Percentiles rank a stretch among this genome's conserved stretches.
Evolutionary conservation across 2,797 vertebrate species (phyloP).

Genomic region (Antennarius maculatus): DNA sequence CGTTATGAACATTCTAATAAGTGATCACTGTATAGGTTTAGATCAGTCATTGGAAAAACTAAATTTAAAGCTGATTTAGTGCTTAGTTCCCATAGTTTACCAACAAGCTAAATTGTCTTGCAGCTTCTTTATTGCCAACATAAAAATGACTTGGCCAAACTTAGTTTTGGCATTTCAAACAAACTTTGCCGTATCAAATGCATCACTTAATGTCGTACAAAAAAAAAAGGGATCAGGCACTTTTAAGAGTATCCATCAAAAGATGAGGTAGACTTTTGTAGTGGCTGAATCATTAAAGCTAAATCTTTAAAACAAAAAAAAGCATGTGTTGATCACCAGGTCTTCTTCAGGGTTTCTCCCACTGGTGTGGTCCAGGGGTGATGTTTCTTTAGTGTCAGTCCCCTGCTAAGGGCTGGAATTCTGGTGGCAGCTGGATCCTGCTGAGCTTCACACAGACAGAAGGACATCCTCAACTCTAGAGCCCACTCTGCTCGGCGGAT

Average conservation of each 20-base stretch:
- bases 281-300: too few species aligned
- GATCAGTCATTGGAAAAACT: neutral
- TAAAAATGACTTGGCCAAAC: too few species aligned
- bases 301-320: too few species aligned
- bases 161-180: too few species aligned
- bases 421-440: slow-evolving; percentile 70
- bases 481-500: neutral
- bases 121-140: too few species aligned
- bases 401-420: slow-evolving; percentile 57
- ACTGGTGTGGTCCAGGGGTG: slow-evolving; percentile 63
- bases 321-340: too few species aligned
- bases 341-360: neutral
- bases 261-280: too few species aligned
- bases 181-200: too few species aligned
- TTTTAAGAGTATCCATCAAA: too few species aligned
- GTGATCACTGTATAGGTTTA: slow-evolving; percentile 20
- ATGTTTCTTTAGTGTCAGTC: slow-evolving; percentile 54
- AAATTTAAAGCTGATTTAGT: neutral
- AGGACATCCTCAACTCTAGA: neutral
- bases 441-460: slow-evolving; percentile 47
- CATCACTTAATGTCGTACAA: too few species aligned
- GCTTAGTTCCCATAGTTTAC: neutral
- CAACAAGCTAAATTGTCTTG: too few species aligned
- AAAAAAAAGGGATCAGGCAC: too few species aligned
- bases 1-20: slow-evolving; percentile 46